phyloP scores from a whole-genome alignment of 1,140 invertebrate species.

The Zaprionus ghesquierei region DNA sequence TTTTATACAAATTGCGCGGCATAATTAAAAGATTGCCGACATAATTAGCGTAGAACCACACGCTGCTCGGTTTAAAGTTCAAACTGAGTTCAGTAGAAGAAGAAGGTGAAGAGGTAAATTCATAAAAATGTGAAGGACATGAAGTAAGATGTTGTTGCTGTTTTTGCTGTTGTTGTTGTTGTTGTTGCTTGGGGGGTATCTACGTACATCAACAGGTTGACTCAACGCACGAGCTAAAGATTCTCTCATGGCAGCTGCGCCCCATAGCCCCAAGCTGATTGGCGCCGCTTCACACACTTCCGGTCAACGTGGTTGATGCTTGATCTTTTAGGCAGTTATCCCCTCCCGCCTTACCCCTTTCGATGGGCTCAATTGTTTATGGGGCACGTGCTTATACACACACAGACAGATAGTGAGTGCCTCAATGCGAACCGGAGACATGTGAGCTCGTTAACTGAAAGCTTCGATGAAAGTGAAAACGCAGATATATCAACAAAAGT shows the following conservation, averaged over 20 bases:
- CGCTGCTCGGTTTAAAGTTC: conserved; percentile 23
- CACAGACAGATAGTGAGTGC: conserved; percentile 17
- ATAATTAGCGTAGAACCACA: conserved; percentile 51
- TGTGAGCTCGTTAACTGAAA: conserved; percentile 47
- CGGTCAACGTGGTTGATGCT: conserved; percentile 32
- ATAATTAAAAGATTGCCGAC: conserved; percentile 71
- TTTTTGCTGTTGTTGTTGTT: no score
- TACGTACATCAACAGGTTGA: background rate
- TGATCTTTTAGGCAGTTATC: no score
- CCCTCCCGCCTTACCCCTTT: background rate
- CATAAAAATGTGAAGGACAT: conserved; percentile 24
- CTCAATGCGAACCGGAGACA: conserved; percentile 38
- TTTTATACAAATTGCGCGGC: conserved; percentile 55
- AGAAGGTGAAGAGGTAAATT: background rate
- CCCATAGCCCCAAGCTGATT: conserved; percentile 8
- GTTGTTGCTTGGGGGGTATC: background rate
- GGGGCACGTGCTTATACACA: conserved; percentile 48
- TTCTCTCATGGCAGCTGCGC: conserved; percentile 23
- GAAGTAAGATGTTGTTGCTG: background rate
- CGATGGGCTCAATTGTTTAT: conserved; percentile 10
- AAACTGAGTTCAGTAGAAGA: background rate
- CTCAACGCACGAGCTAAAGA: background rate
- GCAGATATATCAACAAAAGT: conserved; percentile 69
- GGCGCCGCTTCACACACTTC: conserved; percentile 24
- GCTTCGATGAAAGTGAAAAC: conserved; percentile 69